Conservation (phyloP, 2,888 invertebrate species). For the Drosophila mettleri region DNA sequence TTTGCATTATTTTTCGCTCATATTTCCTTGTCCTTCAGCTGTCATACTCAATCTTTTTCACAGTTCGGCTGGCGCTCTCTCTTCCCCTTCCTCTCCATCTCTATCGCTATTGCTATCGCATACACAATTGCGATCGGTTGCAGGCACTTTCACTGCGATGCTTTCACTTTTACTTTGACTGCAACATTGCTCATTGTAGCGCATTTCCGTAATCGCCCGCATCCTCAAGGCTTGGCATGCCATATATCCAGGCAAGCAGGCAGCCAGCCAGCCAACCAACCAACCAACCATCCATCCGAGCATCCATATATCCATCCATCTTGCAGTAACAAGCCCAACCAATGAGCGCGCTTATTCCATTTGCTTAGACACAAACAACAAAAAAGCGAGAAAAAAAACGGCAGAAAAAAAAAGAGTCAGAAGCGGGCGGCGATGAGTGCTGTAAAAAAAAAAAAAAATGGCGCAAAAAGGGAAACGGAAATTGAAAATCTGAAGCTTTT, state of each 20-base stretch:
- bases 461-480: slow-evolving; percentile 73
- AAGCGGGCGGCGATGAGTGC: slow-evolving; percentile 30
- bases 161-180: slow-evolving; percentile 41
- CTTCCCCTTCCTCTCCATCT: neutral
- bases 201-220: slow-evolving; percentile 49
- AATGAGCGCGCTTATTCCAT: slow-evolving; percentile 79
- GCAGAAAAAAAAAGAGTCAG: slow-evolving; percentile 10
- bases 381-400: slow-evolving; percentile 15
- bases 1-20: neutral
- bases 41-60: slow-evolving; percentile 10
- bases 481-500: slow-evolving; percentile 80
- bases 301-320: slow-evolving; percentile 51
- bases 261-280: slow-evolving; percentile 5
- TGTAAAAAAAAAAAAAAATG: slow-evolving; percentile 17
- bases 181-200: slow-evolving; percentile 37
- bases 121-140: slow-evolving; percentile 22
- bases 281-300: slow-evolving; percentile 20
- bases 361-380: slow-evolving; percentile 77
- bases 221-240: slow-evolving; percentile 30
- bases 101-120: neutral
- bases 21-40: slow-evolving; percentile 8
- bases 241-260: slow-evolving; percentile 5
- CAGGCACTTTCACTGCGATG: slow-evolving; percentile 34
- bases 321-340: slow-evolving; percentile 67
- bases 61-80: neutral